A percentile compares a stretch with the other conserved stretches of the same genome.
Evolutionary conservation across 2,797 vertebrate species (phyloP).

Genomic region (Sebastes aleutianus): DNA sequence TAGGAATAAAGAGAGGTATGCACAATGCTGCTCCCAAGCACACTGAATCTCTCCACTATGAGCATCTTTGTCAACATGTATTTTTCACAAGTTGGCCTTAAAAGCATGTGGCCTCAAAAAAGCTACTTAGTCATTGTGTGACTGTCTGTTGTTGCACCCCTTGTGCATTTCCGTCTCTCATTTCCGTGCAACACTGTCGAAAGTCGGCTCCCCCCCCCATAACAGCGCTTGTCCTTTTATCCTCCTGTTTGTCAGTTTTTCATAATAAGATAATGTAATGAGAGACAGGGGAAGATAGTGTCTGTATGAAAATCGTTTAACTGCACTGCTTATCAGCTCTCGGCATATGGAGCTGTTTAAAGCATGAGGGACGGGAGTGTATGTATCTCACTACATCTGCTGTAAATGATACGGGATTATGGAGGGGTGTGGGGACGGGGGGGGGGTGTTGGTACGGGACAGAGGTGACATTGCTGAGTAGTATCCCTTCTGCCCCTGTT

Average conservation of each 20-base stretch:
- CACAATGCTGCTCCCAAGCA: not conserved
- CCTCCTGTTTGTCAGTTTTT: constrained; percentile 33
- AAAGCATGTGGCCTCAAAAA: constrained; percentile 9
- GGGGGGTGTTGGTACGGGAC: not conserved
- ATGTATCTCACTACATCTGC: constrained; percentile 13
- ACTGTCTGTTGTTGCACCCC: not conserved
- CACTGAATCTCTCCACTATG: not conserved
- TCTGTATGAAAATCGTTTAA: constrained; percentile 21
- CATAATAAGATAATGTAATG: constrained; percentile 23
- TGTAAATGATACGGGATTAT: constrained; percentile 20
- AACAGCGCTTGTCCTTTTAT: constrained; percentile 1
- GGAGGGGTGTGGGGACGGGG: not conserved
- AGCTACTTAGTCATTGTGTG: not conserved
- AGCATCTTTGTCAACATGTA: constrained; percentile 3
- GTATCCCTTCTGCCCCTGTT: not conserved
- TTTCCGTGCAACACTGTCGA: not conserved
- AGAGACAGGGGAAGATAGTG: constrained; percentile 25
- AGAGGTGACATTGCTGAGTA: not conserved
- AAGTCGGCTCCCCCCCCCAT: not conserved
- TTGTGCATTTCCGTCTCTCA: not conserved
- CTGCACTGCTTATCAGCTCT: constrained; percentile 39
- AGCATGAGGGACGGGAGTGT: not conserved
- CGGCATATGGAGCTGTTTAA: constrained; percentile 28
- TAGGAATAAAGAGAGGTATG: not conserved
- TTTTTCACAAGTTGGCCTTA: constrained; percentile 14